Evolutionary conservation across 2,888 invertebrate genomes (phyloP).

Genomic region (Agrochola lychnidis): DNA sequence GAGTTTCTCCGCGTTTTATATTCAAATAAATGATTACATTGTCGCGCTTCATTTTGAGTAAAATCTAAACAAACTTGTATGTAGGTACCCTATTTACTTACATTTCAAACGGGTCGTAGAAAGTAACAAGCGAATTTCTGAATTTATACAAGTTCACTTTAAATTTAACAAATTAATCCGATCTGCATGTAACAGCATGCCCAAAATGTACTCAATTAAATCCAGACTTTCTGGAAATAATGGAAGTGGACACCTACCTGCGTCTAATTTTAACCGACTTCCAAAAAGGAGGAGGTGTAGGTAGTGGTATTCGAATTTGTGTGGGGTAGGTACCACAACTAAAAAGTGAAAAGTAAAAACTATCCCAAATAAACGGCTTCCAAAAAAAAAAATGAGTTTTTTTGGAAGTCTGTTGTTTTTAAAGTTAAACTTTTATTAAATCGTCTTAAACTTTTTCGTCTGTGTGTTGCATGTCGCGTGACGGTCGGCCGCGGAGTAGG

Average conservation of each 20-base stretch:
- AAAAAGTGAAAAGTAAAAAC: too few relatives aligned
- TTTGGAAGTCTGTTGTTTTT: too few relatives aligned
- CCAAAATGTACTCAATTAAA: slow-evolving; percentile 5
- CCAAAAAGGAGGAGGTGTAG: too few relatives aligned
- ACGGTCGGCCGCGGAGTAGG: too few relatives aligned
- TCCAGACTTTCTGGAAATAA: slow-evolving; percentile 1
- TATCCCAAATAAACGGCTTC: too few relatives aligned
- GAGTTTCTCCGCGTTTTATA: not conserved
- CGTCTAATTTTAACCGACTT: not conserved
- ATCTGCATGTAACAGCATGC: not conserved
- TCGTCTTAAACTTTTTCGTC: too few relatives aligned
- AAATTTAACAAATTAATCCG: not conserved
- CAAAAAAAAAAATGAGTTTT: too few relatives aligned
- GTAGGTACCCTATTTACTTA: not conserved
- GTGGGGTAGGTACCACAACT: too few relatives aligned
- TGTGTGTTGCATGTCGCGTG: too few relatives aligned
- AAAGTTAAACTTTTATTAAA: too few relatives aligned
- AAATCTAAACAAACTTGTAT: not conserved
- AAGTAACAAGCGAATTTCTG: not conserved
- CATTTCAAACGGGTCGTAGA: not conserved
- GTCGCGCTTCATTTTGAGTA: slow-evolving; percentile 2
- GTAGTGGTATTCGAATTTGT: too few relatives aligned
- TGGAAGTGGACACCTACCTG: not conserved
- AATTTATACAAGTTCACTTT: not conserved
- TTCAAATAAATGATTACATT: slow-evolving; percentile 20